Evolutionary conservation across 2,113 vertebrate species (phyloP).

Genomic region (Amphiprion percula): DNA sequence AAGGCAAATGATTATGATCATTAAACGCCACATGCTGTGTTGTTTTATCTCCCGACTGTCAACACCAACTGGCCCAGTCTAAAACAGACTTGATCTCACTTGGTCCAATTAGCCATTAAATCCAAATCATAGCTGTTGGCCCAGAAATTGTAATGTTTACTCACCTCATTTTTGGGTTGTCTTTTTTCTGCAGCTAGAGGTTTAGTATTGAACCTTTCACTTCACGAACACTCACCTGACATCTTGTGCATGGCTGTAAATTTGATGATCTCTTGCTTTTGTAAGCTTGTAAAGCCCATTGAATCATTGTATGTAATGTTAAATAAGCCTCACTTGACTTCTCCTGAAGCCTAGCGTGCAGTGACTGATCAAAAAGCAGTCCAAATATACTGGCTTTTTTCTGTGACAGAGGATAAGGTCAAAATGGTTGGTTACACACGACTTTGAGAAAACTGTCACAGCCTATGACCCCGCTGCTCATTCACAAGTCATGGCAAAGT

Average conservation of each 20-base stretch:
- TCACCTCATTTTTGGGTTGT: background rate
- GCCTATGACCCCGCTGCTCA: conserved; percentile 57
- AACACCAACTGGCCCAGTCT: conserved; percentile 57
- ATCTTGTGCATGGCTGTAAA: background rate
- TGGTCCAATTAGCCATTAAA: conserved; percentile 40
- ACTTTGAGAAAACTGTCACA: conserved; percentile 55
- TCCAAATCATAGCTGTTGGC: conserved; percentile 24
- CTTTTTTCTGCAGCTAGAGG: background rate
- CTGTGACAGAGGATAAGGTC: conserved; percentile 29
- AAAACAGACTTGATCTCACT: conserved; percentile 41
- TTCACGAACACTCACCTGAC: background rate
- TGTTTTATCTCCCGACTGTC: conserved; percentile 64
- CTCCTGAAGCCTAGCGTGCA: conserved; percentile 6
- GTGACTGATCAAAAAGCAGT: conserved; percentile 17
- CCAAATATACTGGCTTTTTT: background rate
- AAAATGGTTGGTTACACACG: conserved; percentile 25
- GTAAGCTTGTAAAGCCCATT: background rate
- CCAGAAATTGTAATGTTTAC: conserved; percentile 18
- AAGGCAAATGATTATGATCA: conserved; percentile 53
- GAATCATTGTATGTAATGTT: background rate
- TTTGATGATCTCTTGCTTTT: background rate
- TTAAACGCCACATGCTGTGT: conserved; percentile 64
- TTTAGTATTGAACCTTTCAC: background rate
- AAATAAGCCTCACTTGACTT: conserved; percentile 1
- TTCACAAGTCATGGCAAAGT: conserved; percentile 57